Evolutionary conservation across 2,797 vertebrate species (phyloP), one percentile per base, ranked within the genome.

Genomic region (Pipistrellus pygmaeus): DNA sequence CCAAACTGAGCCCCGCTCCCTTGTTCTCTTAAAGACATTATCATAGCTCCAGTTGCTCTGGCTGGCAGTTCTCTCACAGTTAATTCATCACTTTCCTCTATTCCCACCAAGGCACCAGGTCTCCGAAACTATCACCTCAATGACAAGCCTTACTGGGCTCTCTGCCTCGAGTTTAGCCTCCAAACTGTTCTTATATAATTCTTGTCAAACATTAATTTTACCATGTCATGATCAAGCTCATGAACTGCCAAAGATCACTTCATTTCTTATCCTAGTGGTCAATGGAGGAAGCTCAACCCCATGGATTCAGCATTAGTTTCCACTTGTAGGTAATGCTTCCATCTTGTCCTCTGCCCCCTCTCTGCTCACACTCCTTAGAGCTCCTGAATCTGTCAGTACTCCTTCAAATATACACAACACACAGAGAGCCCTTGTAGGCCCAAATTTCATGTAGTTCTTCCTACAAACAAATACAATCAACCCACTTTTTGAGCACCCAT

Each of bases 111-210:
- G 53, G 53, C 38, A 46, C 55, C 46, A 27, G 66, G 48, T 85
- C 20, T 92, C 60, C 77, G 73, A 88, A 85, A 72, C 46, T 88
- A 25, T 85, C 32, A 85, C 73, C 53, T 76, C 15, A 38, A 71
- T 32, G 15, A 68, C 66, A 51, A 38, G 75, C 32, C 25, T 85
- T 72, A 44, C 15, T 68, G 23, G 23, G 71, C 23, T 51, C 21
- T 51, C 35, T 66, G 10, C 23, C 32, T 91, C 17, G 80, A 48
- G 20, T 57, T 18, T 32, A 91, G 32, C 23, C 75, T 80, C 38
- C 13, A 32, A 5, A 30, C 7, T 4, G 2, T 23, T 89, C 57
- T 35, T 69, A 46, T 60, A 60, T 32, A 23, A 85, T 55, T 66
- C 17, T 18, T 66, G 18, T 57, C 32, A 76, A 81, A 73, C n/a